Base-by-base conservation (phyloP, 2,888 invertebrate species). In the Apamea monoglypha region DNA sequence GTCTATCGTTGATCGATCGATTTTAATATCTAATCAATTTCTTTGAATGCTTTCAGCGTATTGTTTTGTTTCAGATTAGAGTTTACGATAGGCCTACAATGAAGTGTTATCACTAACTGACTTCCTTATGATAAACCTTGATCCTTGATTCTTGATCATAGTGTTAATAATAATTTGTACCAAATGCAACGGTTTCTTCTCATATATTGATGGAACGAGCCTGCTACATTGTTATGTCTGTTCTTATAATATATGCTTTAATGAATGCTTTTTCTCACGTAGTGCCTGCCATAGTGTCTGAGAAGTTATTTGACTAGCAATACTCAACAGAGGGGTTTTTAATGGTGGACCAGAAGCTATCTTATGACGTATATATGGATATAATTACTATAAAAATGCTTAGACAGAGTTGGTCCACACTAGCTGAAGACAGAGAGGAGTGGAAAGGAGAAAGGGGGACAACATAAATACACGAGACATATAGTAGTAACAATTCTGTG, bases 21-120 rank as follows among this genome's bases (percentile, higher is more conserved):
- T 76, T 50, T 67, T 74, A 44, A 7, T 81, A 83, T 83, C 76
- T 83, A 75, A 84, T 86, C 84, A 32, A 50, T 69, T 86, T 44
- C 68, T 66, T 16, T 44, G 78, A 86, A 86, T 47, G 1, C 47
- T 44, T 67, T 68, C 32, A 25, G 29, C 10, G 18, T 16, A 6
- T 44, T 75, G 36, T 80, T 75, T 78, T 36, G 44, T 69, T 47
- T 29, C 25, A 71, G 86, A 83, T 83, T 74, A 85, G 32, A 25
- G n/a, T 75, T 66, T 5, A 32, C 29, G 71, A 85, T 85, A 73
- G 63, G 71, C 29, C 36, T 16, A 76, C 44, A 68, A 61, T 40
- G 8, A 36, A 40, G 10, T 74, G 12, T 64, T 69, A 69, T 64
- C 68, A 63, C 1, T 66, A 44, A 64, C 36, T 32, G 18, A 59